Base-by-base conservation (phyloP, 2,797 vertebrate genomes). In the Diplodus sargus region DNA sequence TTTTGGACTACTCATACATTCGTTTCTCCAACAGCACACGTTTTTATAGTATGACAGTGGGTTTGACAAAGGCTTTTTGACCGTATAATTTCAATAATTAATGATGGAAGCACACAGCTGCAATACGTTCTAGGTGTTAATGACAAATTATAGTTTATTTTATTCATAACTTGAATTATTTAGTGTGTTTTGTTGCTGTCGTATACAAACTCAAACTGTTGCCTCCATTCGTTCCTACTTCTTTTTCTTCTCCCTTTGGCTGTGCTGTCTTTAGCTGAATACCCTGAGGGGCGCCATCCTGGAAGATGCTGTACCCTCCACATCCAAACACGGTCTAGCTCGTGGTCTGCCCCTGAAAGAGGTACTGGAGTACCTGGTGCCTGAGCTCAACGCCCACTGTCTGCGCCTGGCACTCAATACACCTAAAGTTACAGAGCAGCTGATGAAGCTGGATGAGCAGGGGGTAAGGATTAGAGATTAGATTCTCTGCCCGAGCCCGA, bases 361-460 rank as follows among this genome's bases (percentile, higher is more conserved):
- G 91, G 97, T 99, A 47, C 92, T 99, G 79, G 98, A 99, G 73
- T 97, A 98, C 22, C 96, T 99, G 15, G 94, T 99, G 69, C 97
- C 98, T 0, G 98, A 99, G 92, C 95, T 99, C 78, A 99, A 97
- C 3, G 96, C 95, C 23, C 97, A 99, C 91, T 99, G 98, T 89
- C 93, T 99, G 34, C 95, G 98, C 3, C 91, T 99, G 90, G 98
- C 98, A 43, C 97, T 99, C 90, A 99, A 99, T 93, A 99, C 98
- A 1, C 98, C 98, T 0, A 99, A 99, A 87, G 98, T 99, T 90
- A 99, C 98, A 0, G 98, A 99, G 69, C 98, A 99, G 78, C 96
- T 99, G 85, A 98, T 99, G 97, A 99, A 99, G 77, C 94, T 99
- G 87, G 98, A 99, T 61, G 98, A 99, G 75, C 98, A 99, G 92